Evolutionary conservation across 1,140 invertebrate species (phyloP).

Genomic region (Panulirus ornatus): DNA sequence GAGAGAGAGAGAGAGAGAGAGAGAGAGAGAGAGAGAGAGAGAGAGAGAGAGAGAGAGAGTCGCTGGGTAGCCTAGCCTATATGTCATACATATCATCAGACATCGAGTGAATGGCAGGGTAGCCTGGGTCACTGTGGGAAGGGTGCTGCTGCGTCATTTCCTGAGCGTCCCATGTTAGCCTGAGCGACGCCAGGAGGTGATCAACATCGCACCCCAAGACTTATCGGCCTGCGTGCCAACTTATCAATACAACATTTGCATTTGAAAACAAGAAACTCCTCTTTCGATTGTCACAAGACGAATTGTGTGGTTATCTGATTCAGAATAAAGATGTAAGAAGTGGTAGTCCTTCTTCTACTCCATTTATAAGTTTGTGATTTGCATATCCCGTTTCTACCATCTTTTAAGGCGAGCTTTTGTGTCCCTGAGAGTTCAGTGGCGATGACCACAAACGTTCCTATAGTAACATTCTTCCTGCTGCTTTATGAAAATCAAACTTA

Average conservation of each 20-base stretch:
- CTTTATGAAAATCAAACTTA: background rate
- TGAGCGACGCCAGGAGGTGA: background rate
- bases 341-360: background rate
- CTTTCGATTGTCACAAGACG: no score
- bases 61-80: background rate
- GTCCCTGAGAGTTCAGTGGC: no score
- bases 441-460: background rate
- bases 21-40: background rate
- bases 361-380: background rate
- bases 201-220: background rate
- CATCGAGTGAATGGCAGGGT: background rate
- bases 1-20: background rate
- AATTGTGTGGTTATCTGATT: no score
- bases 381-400: no score
- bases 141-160: background rate
- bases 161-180: background rate
- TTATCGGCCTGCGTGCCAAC: background rate
- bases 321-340: no score
- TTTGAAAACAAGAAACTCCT: background rate
- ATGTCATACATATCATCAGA: background rate
- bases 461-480: background rate
- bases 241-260: background rate
- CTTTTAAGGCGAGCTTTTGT: no score
- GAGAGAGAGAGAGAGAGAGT: background rate
- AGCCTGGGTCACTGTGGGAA: background rate